These are phyloP conservation scores for Acanthurus leucopareius DNA, from an alignment of 2,797 vertebrate genomes.

Conservation along the genomic window DNA sequence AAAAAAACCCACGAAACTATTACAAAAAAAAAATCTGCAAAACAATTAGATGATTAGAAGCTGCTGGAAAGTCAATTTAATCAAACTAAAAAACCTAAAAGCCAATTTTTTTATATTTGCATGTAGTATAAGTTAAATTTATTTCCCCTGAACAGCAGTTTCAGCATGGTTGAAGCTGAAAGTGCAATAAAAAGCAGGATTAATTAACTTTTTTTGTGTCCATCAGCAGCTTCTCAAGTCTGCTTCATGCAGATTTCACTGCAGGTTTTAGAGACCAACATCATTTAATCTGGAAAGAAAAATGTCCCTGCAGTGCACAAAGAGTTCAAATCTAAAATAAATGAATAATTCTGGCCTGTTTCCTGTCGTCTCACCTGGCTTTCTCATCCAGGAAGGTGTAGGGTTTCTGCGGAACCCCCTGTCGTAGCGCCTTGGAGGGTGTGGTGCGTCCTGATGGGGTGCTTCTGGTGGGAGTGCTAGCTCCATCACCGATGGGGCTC, in stretches of 20 bases:
- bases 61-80: neutral
- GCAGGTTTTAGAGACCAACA: neutral
- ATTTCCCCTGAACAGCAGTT: neutral
- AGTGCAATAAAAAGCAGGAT: neutral
- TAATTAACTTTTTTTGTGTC: neutral
- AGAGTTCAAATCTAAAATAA: no score
- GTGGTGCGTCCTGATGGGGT: constrained; percentile 71
- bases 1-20: neutral
- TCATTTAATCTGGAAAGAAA: no score
- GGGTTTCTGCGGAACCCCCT: constrained; percentile 95
- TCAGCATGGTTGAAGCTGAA: neutral
- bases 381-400: constrained; percentile 97
- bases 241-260: neutral
- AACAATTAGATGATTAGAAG: neutral
- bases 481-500: constrained; percentile 83
- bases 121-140: neutral
- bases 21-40: neutral
- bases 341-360: no score
- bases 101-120: no score
- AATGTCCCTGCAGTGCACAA: no score
- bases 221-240: neutral
- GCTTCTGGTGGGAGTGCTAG: constrained; percentile 62
- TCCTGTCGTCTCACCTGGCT: constrained; percentile 87
- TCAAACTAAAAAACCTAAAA: neutral
- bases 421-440: constrained; percentile 83